phyloP scores from a whole-genome alignment of 1,140 invertebrate species.

The Gonioctena quinquepunctata region DNA sequence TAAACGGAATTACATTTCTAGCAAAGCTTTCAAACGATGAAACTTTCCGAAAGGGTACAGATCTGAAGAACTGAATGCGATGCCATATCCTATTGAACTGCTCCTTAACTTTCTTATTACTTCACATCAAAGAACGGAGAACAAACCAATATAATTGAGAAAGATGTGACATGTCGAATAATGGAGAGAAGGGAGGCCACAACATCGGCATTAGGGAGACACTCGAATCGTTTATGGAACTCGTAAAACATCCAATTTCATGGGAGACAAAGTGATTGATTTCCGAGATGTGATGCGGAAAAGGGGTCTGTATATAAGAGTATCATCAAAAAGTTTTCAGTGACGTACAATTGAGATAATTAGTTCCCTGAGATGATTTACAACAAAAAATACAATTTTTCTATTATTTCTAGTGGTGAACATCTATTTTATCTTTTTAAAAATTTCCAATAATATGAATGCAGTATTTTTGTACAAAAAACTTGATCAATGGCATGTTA shows the following conservation, averaged over 20 bases:
- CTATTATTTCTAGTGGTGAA: too few relatives aligned
- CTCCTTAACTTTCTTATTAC: background rate
- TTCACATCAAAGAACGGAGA: background rate
- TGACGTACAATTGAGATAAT: background rate
- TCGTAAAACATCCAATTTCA: background rate
- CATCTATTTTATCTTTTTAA: too few relatives aligned
- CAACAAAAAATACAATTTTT: too few relatives aligned
- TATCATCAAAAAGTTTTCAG: background rate
- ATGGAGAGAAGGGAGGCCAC: background rate
- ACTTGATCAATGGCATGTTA: too few relatives aligned
- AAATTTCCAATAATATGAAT: too few relatives aligned
- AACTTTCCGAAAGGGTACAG: too few relatives aligned
- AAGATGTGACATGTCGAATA: slow-evolving; percentile 1
- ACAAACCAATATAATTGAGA: slow-evolving; percentile 2
- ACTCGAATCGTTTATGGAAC: background rate
- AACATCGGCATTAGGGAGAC: background rate
- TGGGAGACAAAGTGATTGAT: background rate
- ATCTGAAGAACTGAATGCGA: too few relatives aligned
- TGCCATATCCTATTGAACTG: background rate
- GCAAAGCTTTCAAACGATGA: too few relatives aligned
- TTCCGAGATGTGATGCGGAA: background rate
- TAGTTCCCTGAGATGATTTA: too few relatives aligned
- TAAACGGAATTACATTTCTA: too few relatives aligned
- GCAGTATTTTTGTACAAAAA: too few relatives aligned
- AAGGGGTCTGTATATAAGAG: background rate